phyloP scores from a whole-genome alignment of 2,797 vertebrate species.

The Trachops cirrhosus region DNA sequence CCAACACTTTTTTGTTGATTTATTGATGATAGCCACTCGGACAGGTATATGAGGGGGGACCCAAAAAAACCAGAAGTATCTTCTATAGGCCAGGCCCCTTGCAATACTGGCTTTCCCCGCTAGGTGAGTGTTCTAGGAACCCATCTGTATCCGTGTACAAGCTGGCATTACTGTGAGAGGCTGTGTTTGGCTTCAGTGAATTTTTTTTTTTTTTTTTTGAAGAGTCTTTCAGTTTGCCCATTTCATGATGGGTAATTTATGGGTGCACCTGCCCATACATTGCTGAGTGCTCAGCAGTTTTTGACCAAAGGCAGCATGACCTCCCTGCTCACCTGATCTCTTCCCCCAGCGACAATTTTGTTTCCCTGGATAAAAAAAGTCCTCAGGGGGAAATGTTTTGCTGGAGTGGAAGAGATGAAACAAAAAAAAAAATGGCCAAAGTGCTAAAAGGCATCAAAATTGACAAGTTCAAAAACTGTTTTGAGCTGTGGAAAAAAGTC shows the following conservation, averaged over 20 bases:
- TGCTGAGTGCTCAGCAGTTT: not conserved
- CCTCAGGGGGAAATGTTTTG: too few relatives aligned
- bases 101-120: not conserved
- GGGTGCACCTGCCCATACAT: not conserved
- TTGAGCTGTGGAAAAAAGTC: too few relatives aligned
- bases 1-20: not conserved
- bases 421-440: too few relatives aligned
- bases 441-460: too few relatives aligned
- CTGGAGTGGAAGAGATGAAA: too few relatives aligned
- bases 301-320: not conserved
- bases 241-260: not conserved
- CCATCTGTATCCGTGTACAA: not conserved
- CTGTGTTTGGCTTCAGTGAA: not conserved
- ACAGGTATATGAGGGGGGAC: not conserved
- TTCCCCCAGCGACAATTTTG: not conserved
- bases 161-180: not conserved
- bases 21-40: not conserved
- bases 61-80: not conserved
- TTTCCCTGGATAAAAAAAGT: too few relatives aligned
- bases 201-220: not conserved
- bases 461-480: too few relatives aligned
- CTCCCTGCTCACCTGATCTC: not conserved
- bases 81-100: not conserved
- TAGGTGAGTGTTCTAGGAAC: not conserved
- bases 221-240: not conserved